These are phyloP conservation scores for Cotesia congregata DNA, from an alignment of 2,888 invertebrate species.

Conservation along the genomic window DNA sequence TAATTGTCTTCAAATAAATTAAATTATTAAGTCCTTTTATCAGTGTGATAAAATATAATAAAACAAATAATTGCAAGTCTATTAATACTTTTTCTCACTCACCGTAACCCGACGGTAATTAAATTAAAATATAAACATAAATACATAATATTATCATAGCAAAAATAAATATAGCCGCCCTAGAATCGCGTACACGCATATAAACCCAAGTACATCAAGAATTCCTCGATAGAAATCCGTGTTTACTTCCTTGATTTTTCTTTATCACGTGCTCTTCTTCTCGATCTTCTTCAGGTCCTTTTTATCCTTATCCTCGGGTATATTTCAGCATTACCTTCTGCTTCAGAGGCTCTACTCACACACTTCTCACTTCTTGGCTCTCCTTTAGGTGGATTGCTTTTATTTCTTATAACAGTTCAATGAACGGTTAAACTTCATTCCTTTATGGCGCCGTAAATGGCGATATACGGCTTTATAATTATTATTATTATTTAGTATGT, in stretches of 20 bases:
- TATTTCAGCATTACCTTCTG: background rate
- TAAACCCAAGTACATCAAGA: background rate
- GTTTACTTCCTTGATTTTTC: background rate
- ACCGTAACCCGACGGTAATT: background rate
- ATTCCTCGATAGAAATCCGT: background rate
- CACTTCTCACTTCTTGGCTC: background rate
- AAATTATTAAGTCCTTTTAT: too few species aligned
- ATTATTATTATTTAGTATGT: background rate
- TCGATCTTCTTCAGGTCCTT: background rate
- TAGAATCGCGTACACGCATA: background rate
- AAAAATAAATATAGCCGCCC: background rate
- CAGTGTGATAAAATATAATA: too few species aligned
- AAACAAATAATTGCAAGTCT: too few species aligned
- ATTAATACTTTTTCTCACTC: background rate
- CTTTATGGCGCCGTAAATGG: background rate
- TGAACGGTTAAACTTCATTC: conserved; percentile 1
- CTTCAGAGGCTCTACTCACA: background rate
- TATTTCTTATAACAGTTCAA: conserved; percentile 1
- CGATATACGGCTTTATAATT: background rate
- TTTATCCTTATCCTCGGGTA: background rate
- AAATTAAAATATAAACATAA: background rate
- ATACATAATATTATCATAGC: background rate
- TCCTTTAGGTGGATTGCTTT: background rate
- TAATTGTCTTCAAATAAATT: too few species aligned
- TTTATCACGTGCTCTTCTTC: background rate